Evolutionary conservation across 2,797 vertebrate genomes (phyloP).

Genomic region (Etheostoma perlongum): DNA sequence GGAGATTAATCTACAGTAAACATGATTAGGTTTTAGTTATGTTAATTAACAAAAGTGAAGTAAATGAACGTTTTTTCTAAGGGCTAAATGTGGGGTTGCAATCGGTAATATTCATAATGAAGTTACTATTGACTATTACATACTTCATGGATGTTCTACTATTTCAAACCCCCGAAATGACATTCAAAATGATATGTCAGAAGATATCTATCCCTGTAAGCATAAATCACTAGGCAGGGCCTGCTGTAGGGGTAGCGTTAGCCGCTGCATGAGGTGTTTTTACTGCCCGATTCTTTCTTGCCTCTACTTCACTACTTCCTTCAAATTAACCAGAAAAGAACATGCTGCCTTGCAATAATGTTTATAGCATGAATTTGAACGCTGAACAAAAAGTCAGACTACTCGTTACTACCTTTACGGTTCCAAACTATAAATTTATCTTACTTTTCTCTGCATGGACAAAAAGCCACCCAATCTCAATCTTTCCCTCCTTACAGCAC

Average conservation of each 20-base stretch:
- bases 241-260: not conserved
- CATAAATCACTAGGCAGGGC: not conserved
- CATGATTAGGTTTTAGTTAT: not conserved
- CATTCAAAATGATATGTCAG: not conserved
- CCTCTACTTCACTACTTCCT: conserved; percentile 1
- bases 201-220: no score
- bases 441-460: conserved; percentile 18
- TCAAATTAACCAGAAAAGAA: not conserved
- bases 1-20: not conserved
- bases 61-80: not conserved
- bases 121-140: no score
- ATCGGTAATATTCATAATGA: no score
- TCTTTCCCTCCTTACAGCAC: not conserved
- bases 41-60: not conserved
- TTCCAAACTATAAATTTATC: not conserved
- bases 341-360: not conserved
- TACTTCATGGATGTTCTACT: not conserved
- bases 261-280: not conserved
- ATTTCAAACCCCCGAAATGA: not conserved
- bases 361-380: not conserved
- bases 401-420: not conserved
- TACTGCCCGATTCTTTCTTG: not conserved
- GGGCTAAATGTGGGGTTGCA: no score
- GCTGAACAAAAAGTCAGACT: not conserved
- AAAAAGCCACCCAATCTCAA: conserved; percentile 13